A percentile compares a stretch with the other conserved stretches of the same genome.
Conservation (phyloP, 2,888 invertebrate genomes). For the Heliconius erato region DNA sequence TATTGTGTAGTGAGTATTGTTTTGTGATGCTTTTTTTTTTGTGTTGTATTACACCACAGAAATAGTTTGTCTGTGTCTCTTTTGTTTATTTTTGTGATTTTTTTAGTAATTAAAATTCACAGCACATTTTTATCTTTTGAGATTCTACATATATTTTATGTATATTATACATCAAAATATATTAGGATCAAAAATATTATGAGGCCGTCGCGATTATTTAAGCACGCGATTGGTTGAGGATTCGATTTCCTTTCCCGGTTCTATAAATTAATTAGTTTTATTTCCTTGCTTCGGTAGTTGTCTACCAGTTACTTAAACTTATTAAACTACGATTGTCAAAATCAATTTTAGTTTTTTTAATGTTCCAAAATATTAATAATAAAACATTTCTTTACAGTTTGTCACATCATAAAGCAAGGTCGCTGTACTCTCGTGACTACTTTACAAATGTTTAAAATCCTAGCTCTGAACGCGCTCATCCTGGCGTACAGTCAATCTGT, state of each 20-base stretch:
- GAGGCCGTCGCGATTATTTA: too few relatives aligned
- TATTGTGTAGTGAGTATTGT: conserved; percentile 93
- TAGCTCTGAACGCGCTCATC: conserved; percentile 98
- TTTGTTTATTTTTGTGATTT: background rate
- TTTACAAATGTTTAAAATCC: conserved; percentile 99
- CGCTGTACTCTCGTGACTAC: conserved; percentile 99
- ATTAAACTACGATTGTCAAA: too few relatives aligned
- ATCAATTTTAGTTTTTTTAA: too few relatives aligned
- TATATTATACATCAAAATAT: background rate
- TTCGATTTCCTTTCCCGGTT: too few relatives aligned
- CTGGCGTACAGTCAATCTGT: conserved; percentile 99
- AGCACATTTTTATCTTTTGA: background rate
- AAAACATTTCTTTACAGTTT: conserved; percentile 88
- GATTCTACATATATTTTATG: background rate
- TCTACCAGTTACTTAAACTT: too few relatives aligned
- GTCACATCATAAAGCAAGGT: conserved; percentile 99
- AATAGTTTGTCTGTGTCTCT: background rate
- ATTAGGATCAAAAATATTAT: background rate
- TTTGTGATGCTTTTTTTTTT: background rate
- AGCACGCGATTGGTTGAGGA: too few relatives aligned
- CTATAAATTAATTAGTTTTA: too few relatives aligned
- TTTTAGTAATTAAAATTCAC: background rate
- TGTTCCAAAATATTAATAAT: background rate
- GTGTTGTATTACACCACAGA: background rate
- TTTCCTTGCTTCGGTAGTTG: too few relatives aligned